Evolutionary conservation across 2,113 vertebrate genomes (phyloP), one percentile per base, ranked within the genome.

Genomic region (Pelmatolapia mariae): DNA sequence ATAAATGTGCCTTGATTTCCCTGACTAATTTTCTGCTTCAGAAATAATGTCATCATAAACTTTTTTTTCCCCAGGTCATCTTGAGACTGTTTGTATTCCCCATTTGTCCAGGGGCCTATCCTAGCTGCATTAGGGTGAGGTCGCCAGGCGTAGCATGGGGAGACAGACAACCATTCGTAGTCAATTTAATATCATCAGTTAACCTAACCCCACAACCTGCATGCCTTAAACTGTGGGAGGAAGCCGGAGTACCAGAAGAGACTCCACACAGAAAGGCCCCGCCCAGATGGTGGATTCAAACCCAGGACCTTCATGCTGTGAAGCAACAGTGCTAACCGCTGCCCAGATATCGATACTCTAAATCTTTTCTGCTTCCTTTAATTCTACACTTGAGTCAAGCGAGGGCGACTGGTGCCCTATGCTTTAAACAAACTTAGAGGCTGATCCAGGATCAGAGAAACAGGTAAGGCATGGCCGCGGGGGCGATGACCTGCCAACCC

Each of bases 381-480:
- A 68, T 68, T 80, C 45, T n/a, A 19, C 79, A 61, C 18, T 71
- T 10, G 13, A 82, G 61, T 26, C 68, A 63, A 80, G 61, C 18
- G 4, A 66, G 10, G 11, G 38, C 7, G 40, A 89, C 84, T 36
- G 11, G n/a, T 80, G 80, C 86, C 85, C 82, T 66, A 38, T 89
- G 89, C 80, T 87, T 82, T 78, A 19, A 85, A 43, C 83, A 80
- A 80, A 85, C 79, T 76, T n/a, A 31, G n/a, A 82, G 31, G 73
- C 81, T 89, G 90, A 91, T 91, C 87, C 82, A 45, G 92, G 91
- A 91, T 93, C 92, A 91, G 88, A 56, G 86, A 68, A 89, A 93
- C 89, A 93, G 92, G 84, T 94, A 84, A 90, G 57, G 59, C 82
- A 78, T 91, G 89, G 92, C 89, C 86, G 86, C n/a, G 2, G 45